Percentiles rank a stretch among this genome's conserved stretches.
Conservation (phyloP, 2,113 vertebrate genomes). For the Lamprotornis superbus region DNA sequence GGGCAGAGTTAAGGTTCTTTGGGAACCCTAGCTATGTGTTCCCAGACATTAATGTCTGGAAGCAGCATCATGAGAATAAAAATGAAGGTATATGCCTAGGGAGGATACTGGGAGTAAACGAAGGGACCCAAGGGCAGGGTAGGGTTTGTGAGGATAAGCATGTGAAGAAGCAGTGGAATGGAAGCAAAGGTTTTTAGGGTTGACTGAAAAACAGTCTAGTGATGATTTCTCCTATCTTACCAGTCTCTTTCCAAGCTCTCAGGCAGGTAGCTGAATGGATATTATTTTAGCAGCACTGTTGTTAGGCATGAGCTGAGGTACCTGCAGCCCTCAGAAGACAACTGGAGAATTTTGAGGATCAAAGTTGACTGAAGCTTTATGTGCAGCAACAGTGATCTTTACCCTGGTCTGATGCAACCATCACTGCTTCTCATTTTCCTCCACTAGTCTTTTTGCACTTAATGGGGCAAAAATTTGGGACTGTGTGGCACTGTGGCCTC, state of each 20-base stretch:
- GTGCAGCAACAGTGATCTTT: not conserved
- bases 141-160: conserved; percentile 27
- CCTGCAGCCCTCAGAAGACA: not conserved
- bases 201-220: not conserved
- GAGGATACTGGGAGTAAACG: conserved; percentile 26
- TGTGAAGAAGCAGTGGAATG: not conserved
- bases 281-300: not conserved
- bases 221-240: not conserved
- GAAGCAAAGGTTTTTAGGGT: not conserved
- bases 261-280: not conserved
- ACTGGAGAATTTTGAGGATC: not conserved
- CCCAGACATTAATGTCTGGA: conserved; percentile 61
- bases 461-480: not conserved
- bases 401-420: not conserved
- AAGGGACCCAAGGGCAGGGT: conserved; percentile 31
- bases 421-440: not conserved
- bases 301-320: not conserved
- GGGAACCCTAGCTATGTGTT: conserved; percentile 47
- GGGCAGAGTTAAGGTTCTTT: conserved; percentile 49
- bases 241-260: not conserved
- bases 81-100: conserved; percentile 9
- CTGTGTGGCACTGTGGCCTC: not conserved
- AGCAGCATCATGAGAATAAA: conserved; percentile 38
- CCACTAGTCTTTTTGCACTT: not conserved
- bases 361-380: not conserved